Evolutionary conservation across 2,888 invertebrate genomes (phyloP).

Genomic region (Heliconius hortense): DNA sequence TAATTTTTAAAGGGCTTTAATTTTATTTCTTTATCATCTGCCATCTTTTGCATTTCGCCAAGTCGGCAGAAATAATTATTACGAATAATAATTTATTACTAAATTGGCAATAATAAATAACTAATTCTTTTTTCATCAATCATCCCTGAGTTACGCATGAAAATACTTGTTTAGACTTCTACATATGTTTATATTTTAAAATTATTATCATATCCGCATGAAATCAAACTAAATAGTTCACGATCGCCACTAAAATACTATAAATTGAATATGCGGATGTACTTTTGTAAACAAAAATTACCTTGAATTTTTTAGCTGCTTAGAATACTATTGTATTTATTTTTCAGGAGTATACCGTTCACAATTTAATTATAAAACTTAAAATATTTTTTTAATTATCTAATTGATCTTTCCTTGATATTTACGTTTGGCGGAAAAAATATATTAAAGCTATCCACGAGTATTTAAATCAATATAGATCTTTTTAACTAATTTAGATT

Average conservation of each 20-base stretch:
- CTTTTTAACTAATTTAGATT: too few species aligned
- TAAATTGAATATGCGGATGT: background rate
- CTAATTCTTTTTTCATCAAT: too few species aligned
- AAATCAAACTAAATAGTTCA: background rate
- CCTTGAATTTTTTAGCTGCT: background rate
- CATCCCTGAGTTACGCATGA: too few species aligned
- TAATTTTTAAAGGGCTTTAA: too few species aligned
- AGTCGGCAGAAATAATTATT: too few species aligned
- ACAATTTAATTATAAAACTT: too few species aligned
- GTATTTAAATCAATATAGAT: too few species aligned
- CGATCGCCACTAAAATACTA: slow-evolving; percentile 12
- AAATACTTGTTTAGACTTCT: background rate
- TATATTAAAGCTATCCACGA: background rate
- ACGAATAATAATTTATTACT: too few species aligned
- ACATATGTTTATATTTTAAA: slow-evolving; percentile 6
- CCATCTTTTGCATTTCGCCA: too few species aligned
- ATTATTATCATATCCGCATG: slow-evolving; percentile 2
- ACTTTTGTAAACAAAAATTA: background rate
- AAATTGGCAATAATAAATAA: too few species aligned
- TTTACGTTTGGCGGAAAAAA: background rate
- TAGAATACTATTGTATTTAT: background rate
- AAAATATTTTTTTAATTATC: background rate
- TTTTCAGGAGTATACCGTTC: background rate
- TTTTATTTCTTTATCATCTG: too few species aligned
- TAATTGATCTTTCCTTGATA: background rate